Base-by-base conservation (phyloP, 2,888 invertebrate species). In the Synanthedon andrenaeformis region DNA sequence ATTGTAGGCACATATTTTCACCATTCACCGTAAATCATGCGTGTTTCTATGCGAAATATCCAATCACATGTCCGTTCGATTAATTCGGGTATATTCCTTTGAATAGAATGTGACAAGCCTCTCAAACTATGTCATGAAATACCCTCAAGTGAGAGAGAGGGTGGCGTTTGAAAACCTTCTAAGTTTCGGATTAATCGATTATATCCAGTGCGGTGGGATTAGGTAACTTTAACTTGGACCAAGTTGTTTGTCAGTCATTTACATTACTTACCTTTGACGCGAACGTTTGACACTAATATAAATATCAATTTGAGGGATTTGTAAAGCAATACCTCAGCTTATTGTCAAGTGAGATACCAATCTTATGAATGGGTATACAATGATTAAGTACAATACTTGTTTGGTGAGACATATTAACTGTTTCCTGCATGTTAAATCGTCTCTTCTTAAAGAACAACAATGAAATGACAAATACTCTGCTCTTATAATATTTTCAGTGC, bases 121-220 rank as follows among this genome's bases (percentile, higher is more conserved):
- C 56, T 59, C 52, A 62, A 74, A 72, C 71, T 73, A 71, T 70
- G 65, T 63, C 66, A 63, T 65, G 64, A 70, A 35, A 67, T 65
- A 59, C 59, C 63, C 57, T 62, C 59, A 53, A 69, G 60, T 62
- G 56, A 59, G 59, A 62, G 35, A 62, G 51, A 57, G 62, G 64
- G 67, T 72, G 67, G 66, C 65, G 66, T 71, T n/a, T 67, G 67
- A 70, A 72, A 70, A 67, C 66, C 66, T 64, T 49, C 65, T 58
- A 74, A 82, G 78, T 79, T 79, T 75, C 55, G 63, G 71, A 77
- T 79, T 79, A 81, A 83, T 82, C 76, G 76, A 78, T 77, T 70
- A 69, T 35, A 35, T 35, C 35, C 66, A 66, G 61, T 73, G 69
- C 66, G 76, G 76, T 68, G 67, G 74, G 73, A 76, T 76, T 72